Conservation (phyloP, 2,888 invertebrate species). For the Dione vanillae region DNA sequence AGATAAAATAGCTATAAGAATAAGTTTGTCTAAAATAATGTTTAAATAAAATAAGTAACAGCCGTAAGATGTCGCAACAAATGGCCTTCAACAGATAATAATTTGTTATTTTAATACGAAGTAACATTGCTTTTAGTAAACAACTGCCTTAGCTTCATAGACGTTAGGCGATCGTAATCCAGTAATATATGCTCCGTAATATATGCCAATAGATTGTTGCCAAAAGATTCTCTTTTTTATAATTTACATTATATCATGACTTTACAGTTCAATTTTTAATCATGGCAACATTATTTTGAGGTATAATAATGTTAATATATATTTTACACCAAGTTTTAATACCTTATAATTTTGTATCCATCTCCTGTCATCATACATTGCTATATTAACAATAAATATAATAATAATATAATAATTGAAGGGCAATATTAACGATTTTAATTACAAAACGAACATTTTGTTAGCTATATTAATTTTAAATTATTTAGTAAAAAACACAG, state of each 20-base stretch:
- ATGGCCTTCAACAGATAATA: slow-evolving; percentile 61
- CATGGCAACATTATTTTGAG: background rate
- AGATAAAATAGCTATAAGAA: too few species aligned
- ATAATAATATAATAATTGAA: too few species aligned
- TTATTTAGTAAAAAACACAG: background rate
- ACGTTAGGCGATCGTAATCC: slow-evolving; percentile 7
- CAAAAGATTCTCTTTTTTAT: slow-evolving; percentile 43
- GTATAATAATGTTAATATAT: too few species aligned
- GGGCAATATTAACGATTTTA: background rate
- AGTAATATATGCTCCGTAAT: slow-evolving; percentile 30
- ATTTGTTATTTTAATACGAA: slow-evolving; percentile 42
- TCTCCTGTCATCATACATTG: background rate
- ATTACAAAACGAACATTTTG: background rate
- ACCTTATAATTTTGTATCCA: too few species aligned
- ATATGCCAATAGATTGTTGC: slow-evolving; percentile 48
- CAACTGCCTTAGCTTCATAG: slow-evolving; percentile 25
- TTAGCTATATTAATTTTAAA: background rate
- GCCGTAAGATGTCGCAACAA: slow-evolving; percentile 27
- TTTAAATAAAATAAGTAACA: slow-evolving; percentile 16
- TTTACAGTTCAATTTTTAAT: background rate
- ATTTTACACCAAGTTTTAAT: too few species aligned
- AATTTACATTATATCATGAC: background rate
- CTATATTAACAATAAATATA: background rate
- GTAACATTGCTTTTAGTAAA: slow-evolving; percentile 22
- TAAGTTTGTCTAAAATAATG: background rate